A percentile compares a stretch with the other conserved stretches of the same genome.
These are phyloP conservation scores for Papilio elwesi DNA, from an alignment of 2,888 invertebrate species.

Conservation along the genomic window DNA sequence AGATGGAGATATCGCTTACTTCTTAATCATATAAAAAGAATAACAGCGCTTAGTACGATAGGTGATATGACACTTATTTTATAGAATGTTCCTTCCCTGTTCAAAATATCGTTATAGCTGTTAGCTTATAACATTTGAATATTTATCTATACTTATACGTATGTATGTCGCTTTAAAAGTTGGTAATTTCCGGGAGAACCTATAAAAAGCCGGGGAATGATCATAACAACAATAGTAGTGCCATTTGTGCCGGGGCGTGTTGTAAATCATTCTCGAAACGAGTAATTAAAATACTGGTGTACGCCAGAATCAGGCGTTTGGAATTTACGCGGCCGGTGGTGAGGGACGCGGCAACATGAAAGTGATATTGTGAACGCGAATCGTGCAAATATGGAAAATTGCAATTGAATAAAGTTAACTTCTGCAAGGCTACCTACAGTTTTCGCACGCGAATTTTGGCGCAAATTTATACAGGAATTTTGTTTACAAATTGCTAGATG, in stretches of 20 bases:
- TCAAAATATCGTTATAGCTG: neutral
- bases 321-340: slow-evolving; percentile 65
- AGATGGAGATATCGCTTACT: no score
- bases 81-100: neutral
- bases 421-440: slow-evolving; percentile 3
- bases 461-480: neutral
- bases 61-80: no score
- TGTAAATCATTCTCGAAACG: slow-evolving; percentile 82
- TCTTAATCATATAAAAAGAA: no score
- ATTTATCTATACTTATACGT: neutral
- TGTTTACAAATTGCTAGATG: slow-evolving; percentile 18
- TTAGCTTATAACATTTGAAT: neutral
- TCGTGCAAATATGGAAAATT: slow-evolving; percentile 53
- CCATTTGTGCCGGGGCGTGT: slow-evolving; percentile 62
- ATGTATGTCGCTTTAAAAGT: slow-evolving; percentile 7
- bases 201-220: slow-evolving; percentile 53
- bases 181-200: slow-evolving; percentile 13
- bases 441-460: slow-evolving; percentile 14
- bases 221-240: slow-evolving; percentile 56
- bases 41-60: no score
- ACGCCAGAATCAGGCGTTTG: slow-evolving; percentile 77
- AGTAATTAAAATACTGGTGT: slow-evolving; percentile 83
- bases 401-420: slow-evolving; percentile 44
- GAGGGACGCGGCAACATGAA: slow-evolving; percentile 58
- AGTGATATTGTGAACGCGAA: slow-evolving; percentile 57